phyloP scores from a whole-genome alignment of 2,888 invertebrate species.

The Hipparchia semele region DNA sequence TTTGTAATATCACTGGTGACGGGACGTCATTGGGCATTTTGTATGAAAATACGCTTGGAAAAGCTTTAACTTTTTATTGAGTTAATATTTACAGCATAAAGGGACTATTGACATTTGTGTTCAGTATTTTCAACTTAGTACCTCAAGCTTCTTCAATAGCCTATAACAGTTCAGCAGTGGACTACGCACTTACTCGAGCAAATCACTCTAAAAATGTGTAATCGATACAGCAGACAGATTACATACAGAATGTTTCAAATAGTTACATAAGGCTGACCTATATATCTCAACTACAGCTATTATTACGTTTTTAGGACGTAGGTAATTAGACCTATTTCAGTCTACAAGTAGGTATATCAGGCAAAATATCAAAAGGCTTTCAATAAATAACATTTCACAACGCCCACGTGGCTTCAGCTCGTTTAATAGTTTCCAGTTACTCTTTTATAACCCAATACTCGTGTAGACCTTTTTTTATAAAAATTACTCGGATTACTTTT shows the following conservation, averaged over 20 bases:
- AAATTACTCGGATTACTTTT: neutral
- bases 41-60: too few species aligned
- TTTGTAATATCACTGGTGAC: too few species aligned
- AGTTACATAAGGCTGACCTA: neutral
- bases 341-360: neutral
- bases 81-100: too few species aligned
- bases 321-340: neutral
- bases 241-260: neutral
- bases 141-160: too few species aligned
- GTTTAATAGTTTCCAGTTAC: neutral
- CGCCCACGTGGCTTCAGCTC: neutral
- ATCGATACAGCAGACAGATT: too few species aligned
- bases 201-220: too few species aligned
- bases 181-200: too few species aligned
- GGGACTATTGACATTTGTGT: too few species aligned
- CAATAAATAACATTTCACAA: neutral
- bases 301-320: neutral
- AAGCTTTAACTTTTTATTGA: too few species aligned
- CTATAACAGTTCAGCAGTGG: too few species aligned
- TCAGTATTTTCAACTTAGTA: too few species aligned
- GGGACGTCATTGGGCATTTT: too few species aligned
- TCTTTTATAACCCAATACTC: neutral
- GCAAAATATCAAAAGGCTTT: neutral
- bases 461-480: neutral
- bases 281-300: neutral